Conservation (phyloP, 2,113 vertebrate species). For the Grammomys surdaster region DNA sequence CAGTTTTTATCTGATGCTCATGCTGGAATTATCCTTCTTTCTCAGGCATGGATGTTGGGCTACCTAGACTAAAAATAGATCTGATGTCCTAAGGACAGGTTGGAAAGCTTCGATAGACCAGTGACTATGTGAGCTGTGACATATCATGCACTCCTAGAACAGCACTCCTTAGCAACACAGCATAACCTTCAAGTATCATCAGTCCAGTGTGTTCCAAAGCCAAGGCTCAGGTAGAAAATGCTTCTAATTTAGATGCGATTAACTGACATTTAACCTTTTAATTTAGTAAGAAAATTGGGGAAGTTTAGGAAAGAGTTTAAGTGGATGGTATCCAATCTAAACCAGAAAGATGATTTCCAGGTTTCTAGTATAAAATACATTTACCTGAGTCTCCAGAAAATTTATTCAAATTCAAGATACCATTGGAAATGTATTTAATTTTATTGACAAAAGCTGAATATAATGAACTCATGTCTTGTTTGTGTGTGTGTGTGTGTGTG, state of each 20-base stretch:
- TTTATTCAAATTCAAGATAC: slow-evolving; percentile 65
- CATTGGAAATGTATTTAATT: background rate
- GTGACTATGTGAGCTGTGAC: background rate
- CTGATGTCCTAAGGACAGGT: slow-evolving; percentile 34
- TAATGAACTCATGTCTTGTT: background rate
- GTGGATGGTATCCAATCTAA: background rate
- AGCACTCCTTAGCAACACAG: slow-evolving; percentile 26
- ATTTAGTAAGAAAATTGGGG: background rate
- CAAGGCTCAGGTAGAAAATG: background rate
- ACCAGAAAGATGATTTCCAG: background rate
- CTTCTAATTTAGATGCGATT: background rate
- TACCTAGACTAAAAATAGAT: slow-evolving; percentile 25
- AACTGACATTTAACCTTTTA: background rate
- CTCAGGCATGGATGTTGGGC: background rate
- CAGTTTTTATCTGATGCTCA: slow-evolving; percentile 7
- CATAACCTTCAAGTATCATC: background rate
- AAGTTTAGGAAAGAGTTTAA: slow-evolving; percentile 8
- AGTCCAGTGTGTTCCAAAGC: slow-evolving; percentile 24
- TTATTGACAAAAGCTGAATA: slow-evolving; percentile 3
- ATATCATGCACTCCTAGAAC: background rate
- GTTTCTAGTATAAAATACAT: slow-evolving; percentile 49
- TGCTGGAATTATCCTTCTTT: slow-evolving; percentile 1
- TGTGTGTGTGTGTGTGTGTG: background rate
- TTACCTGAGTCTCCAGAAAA: slow-evolving; percentile 45
- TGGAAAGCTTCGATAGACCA: slow-evolving; percentile 48